Conservation (phyloP, 2,888 invertebrate genomes). For the Ochlodes sylvanus region DNA sequence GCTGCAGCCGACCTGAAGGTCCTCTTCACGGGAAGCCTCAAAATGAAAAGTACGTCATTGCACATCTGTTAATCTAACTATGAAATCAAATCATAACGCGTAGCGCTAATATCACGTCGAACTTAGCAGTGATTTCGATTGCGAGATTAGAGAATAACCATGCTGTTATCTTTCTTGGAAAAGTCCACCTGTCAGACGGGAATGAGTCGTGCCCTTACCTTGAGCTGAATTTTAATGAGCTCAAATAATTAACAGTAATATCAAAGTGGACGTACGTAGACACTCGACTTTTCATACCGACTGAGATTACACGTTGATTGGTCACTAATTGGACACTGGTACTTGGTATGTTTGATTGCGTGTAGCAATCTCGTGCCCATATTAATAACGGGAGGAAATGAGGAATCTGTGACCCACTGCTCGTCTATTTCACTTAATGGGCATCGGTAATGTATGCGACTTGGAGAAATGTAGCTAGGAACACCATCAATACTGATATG, state of each 20-base stretch:
- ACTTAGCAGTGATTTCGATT: no score
- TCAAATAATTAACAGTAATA: not conserved
- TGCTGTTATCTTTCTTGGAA: no score
- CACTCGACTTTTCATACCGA: slow-evolving; percentile 21
- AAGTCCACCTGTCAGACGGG: not conserved
- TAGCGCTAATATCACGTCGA: no score
- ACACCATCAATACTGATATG: not conserved
- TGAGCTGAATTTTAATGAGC: slow-evolving; percentile 18
- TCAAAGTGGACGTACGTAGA: not conserved
- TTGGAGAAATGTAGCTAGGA: slow-evolving; percentile 8
- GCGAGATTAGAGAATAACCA: not conserved
- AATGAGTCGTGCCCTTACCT: slow-evolving; percentile 1
- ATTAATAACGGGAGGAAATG: slow-evolving; percentile 35
- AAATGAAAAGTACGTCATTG: no score
- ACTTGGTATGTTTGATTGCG: slow-evolving; percentile 31
- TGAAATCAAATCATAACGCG: no score
- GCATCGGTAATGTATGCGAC: slow-evolving; percentile 21
- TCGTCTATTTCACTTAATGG: slow-evolving; percentile 34
- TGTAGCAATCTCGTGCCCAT: slow-evolving; percentile 23
- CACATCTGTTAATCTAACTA: no score
- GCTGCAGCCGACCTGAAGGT: no score
- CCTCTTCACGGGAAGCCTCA: no score
- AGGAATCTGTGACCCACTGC: slow-evolving; percentile 25
- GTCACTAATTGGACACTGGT: slow-evolving; percentile 28
- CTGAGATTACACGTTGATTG: slow-evolving; percentile 24